Base-by-base conservation (phyloP, 2,797 vertebrate genomes). In the Gouania willdenowi region DNA sequence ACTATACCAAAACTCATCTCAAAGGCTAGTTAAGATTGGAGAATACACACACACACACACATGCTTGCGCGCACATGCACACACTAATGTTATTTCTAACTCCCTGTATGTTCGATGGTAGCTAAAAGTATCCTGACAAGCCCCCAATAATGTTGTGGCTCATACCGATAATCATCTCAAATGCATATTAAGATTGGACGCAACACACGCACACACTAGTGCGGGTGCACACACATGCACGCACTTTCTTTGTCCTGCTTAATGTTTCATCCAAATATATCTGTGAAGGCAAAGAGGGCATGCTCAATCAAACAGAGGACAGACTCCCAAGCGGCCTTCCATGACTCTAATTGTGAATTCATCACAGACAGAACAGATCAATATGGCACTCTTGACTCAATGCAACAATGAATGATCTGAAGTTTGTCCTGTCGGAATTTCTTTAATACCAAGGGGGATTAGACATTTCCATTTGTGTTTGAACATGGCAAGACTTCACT, bases 341-440 rank as follows among this genome's bases (percentile, higher is more conserved):
- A 54, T 23, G 52, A 26, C 68, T 82, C 81, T 87, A 82, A 86
- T 84, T 84, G 79, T 71, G 67, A 79, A 87, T 88, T 86, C 79
- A 85, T 81, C 83, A 73, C 75, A 79, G 81, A 86, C 48, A 27
- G 72, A 75, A 56, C 53, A 6, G 74, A 88, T 89, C 88, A 76
- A 89, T 89, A 81, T 41, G 11, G 33, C 26, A 44, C 66, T 75
- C 75, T 74, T 75, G 74, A 79, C 71, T 82, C 66, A 48, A 48
- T 40, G 25, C 64, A 58, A 64, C 58, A 30, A 54, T 67, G 45
- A 57, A 66, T 71, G 65, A 75, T 82, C 73, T 76, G 57, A 78
- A 81, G 80, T 84, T 81, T 78, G 75, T 88, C 81, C 85, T 85
- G 73, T 83, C 22, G 74, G 71, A 82, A 85, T 83, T 84, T 67